phyloP scores from a whole-genome alignment of 37 sponge, comb jelly and placozoan genomes.

The Cliona cf. orientalis region DNA sequence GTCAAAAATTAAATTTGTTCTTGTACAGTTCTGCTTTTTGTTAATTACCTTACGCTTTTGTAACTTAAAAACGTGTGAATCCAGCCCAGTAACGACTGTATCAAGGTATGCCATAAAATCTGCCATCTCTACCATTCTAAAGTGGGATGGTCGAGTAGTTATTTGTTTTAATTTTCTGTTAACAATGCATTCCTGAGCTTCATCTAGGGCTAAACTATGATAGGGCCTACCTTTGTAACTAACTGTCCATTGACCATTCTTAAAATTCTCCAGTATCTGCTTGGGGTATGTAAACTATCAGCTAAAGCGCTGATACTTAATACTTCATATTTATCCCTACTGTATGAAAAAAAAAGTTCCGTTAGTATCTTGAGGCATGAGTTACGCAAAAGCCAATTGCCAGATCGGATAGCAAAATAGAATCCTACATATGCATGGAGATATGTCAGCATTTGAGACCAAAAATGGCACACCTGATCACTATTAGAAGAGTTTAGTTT shows the following conservation, averaged over 20 bases:
- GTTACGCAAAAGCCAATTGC: conserved; percentile 1
- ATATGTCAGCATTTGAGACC: not conserved
- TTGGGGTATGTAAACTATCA: not conserved
- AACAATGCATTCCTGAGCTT: too few species aligned
- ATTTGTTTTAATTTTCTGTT: too few species aligned
- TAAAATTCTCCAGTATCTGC: not conserved
- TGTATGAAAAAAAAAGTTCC: conserved; percentile 3
- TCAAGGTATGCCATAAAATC: too few species aligned
- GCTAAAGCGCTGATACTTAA: not conserved
- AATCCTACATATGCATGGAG: conserved; percentile 15
- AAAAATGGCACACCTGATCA: conserved; percentile 2
- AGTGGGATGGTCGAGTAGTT: too few species aligned
- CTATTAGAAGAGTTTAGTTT: not conserved
- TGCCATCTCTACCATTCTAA: too few species aligned
- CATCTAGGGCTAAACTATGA: too few species aligned
- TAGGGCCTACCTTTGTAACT: conserved; percentile 3
- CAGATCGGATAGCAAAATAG: conserved; percentile 6
- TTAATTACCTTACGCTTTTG: too few species aligned
- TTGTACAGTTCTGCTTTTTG: too few species aligned
- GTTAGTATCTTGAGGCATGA: not conserved
- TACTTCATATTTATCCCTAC: conserved; percentile 1
- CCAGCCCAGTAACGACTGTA: too few species aligned
- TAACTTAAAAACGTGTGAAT: too few species aligned
- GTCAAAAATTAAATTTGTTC: too few species aligned
- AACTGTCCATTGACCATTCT: conserved; percentile 12